Evolutionary conservation across 2,797 vertebrate genomes (phyloP), one percentile per base, ranked within the genome.

Genomic region (Helostoma temminkii): DNA sequence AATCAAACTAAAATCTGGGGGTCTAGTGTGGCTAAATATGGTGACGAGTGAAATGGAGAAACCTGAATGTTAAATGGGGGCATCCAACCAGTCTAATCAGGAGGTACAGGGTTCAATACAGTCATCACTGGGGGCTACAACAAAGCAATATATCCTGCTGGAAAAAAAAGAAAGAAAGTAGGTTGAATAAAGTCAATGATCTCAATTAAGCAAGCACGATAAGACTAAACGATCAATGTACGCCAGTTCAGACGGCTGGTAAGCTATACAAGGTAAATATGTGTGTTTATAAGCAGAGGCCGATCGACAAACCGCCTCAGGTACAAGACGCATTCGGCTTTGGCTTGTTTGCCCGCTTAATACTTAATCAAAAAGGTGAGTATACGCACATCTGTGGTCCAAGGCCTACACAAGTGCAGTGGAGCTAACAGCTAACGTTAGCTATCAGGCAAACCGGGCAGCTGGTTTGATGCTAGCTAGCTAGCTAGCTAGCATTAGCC

Each of bases 31-130:
- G 71, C 76, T 74, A 48, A 69, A 80, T 77, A 70, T 65, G 58
- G 62, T 61, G 70, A 50, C 47, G 43, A 81, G 69, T 79, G 66
- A 86, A 87, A 87, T 79, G 69, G 70, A 91, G 80, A 88, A 77
- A 95, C 94, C 93, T 94, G 90, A 77, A 67, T 88, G 80, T 88
- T 92, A 89, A 92, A 92, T 84, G 90, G 89, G 93, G 91, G 93
- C 93, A 94, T 94, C 92, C 93, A 93, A 93, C 86, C 92, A 92
- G 88, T 90, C 91, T 93, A 94, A 91, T 93, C 92, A 83, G 93
- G 92, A 90, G 91, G 90, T 83, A 92, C 91, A 73, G 90, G 91
- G 86, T 88, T 91, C 91, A 91, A 83, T 91, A 86, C 89, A 90
- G 91, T 94, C 93, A 94, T 94, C 92, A 93, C 93, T 93, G 84